Conservation (phyloP, 2,888 invertebrate genomes). For the Papilio protenor region DNA sequence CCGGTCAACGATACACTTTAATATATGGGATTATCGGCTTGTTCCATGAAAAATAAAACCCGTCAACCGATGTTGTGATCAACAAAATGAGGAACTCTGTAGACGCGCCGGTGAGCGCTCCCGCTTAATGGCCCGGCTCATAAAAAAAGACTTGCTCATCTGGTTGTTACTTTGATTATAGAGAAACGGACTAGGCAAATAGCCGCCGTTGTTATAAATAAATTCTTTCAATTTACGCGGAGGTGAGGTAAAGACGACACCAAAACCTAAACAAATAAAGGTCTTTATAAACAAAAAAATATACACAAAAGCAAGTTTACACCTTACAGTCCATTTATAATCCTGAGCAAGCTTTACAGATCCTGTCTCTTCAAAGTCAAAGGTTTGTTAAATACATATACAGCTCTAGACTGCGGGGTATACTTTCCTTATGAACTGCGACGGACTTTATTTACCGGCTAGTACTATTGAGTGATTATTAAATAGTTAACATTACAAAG, state of each 20-base stretch:
- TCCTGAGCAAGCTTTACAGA: not conserved
- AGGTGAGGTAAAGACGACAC: not conserved
- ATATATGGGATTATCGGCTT: conserved; percentile 37
- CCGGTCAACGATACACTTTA: conserved; percentile 30
- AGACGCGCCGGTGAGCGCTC: conserved; percentile 34
- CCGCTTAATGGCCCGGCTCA: conserved; percentile 33
- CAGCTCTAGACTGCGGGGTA: conserved; percentile 24
- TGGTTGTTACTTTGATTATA: conserved; percentile 1
- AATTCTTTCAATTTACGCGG: not conserved
- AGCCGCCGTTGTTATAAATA: not conserved
- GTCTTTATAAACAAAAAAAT: too few relatives aligned
- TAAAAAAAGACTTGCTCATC: conserved; percentile 37
- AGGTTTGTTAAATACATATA: conserved; percentile 26
- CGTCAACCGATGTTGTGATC: conserved; percentile 30
- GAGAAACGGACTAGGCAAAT: not conserved
- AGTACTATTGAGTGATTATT: conserved; percentile 30
- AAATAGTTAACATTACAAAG: conserved; percentile 7
- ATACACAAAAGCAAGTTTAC: too few relatives aligned
- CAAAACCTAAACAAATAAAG: not conserved
- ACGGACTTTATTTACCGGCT: conserved; percentile 23
- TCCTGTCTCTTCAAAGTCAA: not conserved
- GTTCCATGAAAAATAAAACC: conserved; percentile 24
- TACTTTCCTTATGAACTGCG: conserved; percentile 24
- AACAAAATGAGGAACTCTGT: conserved; percentile 38
- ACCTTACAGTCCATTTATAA: not conserved